A percentile compares a stretch with the other conserved stretches of the same genome.
phyloP scores from a whole-genome alignment of 2,113 vertebrate genomes.

The Stomatorhinus ivindoensis region DNA sequence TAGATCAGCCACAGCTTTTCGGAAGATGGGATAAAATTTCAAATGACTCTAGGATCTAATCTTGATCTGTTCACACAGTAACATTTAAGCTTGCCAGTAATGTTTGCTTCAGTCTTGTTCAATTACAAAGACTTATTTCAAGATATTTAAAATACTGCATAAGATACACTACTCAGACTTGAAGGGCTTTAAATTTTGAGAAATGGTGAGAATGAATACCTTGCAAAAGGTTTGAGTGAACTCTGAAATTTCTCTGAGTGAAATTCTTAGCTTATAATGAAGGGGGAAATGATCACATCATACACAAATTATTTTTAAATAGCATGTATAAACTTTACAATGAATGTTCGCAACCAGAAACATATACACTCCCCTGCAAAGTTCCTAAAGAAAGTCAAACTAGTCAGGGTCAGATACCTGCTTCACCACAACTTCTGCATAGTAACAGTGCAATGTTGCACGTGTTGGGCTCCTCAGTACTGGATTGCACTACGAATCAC shows the following conservation, averaged over 20 bases:
- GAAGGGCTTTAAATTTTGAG: background rate
- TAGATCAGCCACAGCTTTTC: background rate
- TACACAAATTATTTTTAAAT: background rate
- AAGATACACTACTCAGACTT: background rate
- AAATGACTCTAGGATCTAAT: background rate
- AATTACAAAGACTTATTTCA: background rate
- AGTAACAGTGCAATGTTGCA: background rate
- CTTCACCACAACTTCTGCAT: background rate
- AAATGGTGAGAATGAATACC: background rate
- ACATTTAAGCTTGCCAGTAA: background rate
- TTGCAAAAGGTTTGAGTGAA: background rate
- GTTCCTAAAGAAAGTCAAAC: background rate
- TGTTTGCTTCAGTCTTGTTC: background rate
- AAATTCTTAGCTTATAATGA: background rate
- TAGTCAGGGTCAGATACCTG: background rate
- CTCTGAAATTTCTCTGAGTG: background rate
- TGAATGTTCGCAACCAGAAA: background rate
- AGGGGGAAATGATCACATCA: background rate
- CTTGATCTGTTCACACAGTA: background rate
- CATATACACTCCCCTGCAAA: background rate
- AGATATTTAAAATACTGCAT: background rate
- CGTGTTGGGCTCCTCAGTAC: background rate
- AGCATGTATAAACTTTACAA: background rate
- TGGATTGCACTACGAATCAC: conserved; percentile 70
- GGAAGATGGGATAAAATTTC: background rate